Base-by-base conservation (phyloP, 2,888 invertebrate species). In the Drosophila eohydei region DNA sequence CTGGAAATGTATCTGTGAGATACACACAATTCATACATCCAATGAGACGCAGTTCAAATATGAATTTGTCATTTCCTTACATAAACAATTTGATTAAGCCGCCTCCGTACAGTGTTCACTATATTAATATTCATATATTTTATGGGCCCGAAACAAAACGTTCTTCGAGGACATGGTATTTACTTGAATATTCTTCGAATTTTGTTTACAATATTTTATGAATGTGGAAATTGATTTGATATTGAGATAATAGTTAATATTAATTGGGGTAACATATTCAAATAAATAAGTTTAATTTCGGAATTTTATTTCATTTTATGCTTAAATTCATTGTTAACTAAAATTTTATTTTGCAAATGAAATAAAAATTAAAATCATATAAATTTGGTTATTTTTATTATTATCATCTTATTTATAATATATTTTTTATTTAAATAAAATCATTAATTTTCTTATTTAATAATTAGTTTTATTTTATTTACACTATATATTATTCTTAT, bases 41-140 rank as follows among this genome's bases (percentile, higher is more conserved):
- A 67, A 50, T 66, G 68, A 50, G 48, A 50, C 48, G 56, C 48
- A 54, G 55, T 70, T 78, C 82, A 82, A 77, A 78, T 71, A 62
- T 74, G 67, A 70, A 76, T 71, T 58, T 51, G 65, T 82, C 73
- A 70, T 81, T 88, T 82, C 79, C 81, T 86, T 78, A 84, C 75
- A 82, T 63, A 71, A 86, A 82, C 83, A 80, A 81, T 76, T 88
- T 76, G 71, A 85, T 85, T 81, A 74, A 73, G 64, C 54, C 54
- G 56, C 50, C 54, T 57, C 71, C 64, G 62, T 65, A 60, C 61
- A 62, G 50, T 71, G 54, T n/a, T 67, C 54, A 68, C 43, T 60
- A 32, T n/a, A 34, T 59, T 48, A 55, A 59, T 54, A 59, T 67
- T 67, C n/a, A 54, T 54, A 50, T 66, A 57, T 78, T 66, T 67